phyloP scores from a whole-genome alignment of 2,797 vertebrate genomes.

The Danionella dracula region DNA sequence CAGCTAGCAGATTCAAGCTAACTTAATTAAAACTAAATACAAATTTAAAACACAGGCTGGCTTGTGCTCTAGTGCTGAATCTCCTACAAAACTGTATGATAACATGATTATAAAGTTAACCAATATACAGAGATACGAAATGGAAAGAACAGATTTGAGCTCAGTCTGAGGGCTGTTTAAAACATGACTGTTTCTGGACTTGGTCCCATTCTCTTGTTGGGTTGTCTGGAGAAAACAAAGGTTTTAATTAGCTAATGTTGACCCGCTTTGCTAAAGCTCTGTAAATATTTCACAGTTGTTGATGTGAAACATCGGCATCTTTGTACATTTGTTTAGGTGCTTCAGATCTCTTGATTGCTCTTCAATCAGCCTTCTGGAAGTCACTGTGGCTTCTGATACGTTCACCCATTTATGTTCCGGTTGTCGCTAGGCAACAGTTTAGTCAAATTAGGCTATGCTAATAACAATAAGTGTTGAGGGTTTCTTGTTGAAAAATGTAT shows the following conservation, averaged over 20 bases:
- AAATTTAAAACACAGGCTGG: no score
- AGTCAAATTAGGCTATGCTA: background rate
- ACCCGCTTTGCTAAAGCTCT: background rate
- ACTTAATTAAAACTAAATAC: no score
- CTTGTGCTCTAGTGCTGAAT: no score
- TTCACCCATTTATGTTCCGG: background rate
- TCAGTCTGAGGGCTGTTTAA: background rate
- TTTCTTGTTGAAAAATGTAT: no score
- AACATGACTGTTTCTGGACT: background rate
- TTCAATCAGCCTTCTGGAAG: conserved; percentile 1
- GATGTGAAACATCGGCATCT: background rate
- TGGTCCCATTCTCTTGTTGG: background rate
- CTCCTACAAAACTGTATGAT: no score
- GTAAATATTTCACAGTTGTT: conserved; percentile 8
- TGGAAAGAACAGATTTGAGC: no score
- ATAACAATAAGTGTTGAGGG: background rate
- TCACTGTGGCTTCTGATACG: background rate
- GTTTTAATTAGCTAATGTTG: background rate
- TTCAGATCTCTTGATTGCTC: conserved; percentile 11
- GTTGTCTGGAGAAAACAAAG: background rate
- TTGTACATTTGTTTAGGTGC: background rate
- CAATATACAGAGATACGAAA: no score
- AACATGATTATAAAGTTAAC: no score
- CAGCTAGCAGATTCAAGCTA: no score
- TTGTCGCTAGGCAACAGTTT: background rate